Base-by-base conservation (phyloP, 2,113 vertebrate species). In the Tachuris rubrigastra region DNA sequence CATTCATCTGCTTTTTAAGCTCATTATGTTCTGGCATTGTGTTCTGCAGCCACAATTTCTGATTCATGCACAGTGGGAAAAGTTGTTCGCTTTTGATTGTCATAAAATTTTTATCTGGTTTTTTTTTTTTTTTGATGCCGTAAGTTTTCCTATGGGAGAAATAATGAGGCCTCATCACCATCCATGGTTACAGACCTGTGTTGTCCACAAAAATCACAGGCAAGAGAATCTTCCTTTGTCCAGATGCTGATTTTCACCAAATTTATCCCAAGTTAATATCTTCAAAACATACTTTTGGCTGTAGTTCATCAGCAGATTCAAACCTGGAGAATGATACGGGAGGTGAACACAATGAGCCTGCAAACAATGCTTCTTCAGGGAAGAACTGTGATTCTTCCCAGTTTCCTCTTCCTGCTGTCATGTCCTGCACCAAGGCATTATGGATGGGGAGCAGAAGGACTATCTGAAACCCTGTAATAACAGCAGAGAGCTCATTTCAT, bases 1-100 rank as follows among this genome's bases (percentile, higher is more conserved):
- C 85, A 44, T 89, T 94, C 47, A 86, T 77, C 84, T 94, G 84
- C 76, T 74, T 86, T 95, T 92, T 67, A 89, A 77, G 84, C 77
- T 93, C 76, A 59, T 91, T 91, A 76, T 58, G 28, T 72, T 86
- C 86, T 83, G 79, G 63, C 71, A 85, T 73, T 28, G 4, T 52
- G 31, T 65, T 88, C 76, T 35, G 22, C 67, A 90, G 67, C 75
- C 2, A 0, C 82, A 80, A 30, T 86, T 88, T 95, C 79, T 17
- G 23, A 86, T 84, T 88, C 84, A 77, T 49, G 53, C 72, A 69
- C 44, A 53, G 76, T 10, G 6, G 35, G 83, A 80, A 46, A 83
- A 80, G 41, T 83, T 85, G 44, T 42, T 92, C 42, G 59, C 31
- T 73, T 92, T 59, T 33, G 47, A 87, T 56, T 65, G 41, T 37